Evolutionary conservation across 2,797 vertebrate genomes (phyloP), one percentile per base, ranked within the genome.

Genomic region (Sus cebifrons): DNA sequence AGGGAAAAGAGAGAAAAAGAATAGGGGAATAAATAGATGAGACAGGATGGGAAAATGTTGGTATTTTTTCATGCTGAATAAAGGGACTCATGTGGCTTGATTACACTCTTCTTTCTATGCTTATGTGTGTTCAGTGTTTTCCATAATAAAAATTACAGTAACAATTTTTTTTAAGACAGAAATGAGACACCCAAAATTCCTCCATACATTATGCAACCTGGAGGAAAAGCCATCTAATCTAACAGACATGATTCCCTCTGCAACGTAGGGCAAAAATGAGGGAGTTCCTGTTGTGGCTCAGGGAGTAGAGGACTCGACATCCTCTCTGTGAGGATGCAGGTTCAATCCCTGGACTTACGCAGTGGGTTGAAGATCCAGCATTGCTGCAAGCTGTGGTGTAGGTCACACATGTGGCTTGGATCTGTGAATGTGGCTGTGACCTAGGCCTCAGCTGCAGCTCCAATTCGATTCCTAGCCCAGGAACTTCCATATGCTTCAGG

Each of bases 1-100:
- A 77, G 60, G n/a, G 62, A 58, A 67, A 29, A 23, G 7, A 75
- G 85, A 58, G 58, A 58, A 83, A 74, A 86, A 79, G 49, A 2
- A 25, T 79, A 58, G 23, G 13, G 77, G 29, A 54, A 65, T n/a
- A 6, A 91, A 17, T 1, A 52, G 49, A 93, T 81, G n/a, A 77
- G 94, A 91, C 25, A 68, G 64, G n/a, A 71, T 44, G 79, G 8
- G 84, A 87, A 89, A 95, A 75, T 81, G 52, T 64, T 9, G 60
- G 52, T 78, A 7, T 89, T 56, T 86, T 86, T 79, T 93, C 62
- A 75, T 67, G 75, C 64, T 36, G 6, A 83, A 62, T 70, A 70
- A 70, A 58, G 25, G 32, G 64, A 82, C 36, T 85, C 11, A 1
- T 5, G 1, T 49, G 84, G 27, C 70, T 44, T 60, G 16, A 83